These are phyloP conservation scores for Hemistola chrysoprasaria DNA, from an alignment of 2,888 invertebrate genomes.

Conservation along the genomic window DNA sequence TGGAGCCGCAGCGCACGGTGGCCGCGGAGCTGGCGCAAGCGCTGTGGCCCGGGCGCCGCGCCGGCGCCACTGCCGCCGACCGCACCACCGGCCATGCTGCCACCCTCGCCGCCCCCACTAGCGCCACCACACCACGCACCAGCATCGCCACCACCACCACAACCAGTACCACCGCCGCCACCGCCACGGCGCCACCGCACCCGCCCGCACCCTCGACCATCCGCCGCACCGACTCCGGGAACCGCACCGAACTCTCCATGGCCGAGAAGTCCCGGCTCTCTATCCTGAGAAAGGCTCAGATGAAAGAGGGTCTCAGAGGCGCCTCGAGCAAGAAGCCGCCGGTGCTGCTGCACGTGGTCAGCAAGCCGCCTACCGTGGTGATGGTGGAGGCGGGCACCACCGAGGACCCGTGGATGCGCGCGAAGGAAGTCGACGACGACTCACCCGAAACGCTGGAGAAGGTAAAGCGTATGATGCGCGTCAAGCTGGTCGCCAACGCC, in stretches of 20 bases:
- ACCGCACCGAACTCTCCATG: constrained; percentile 42
- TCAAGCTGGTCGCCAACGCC: constrained; percentile 55
- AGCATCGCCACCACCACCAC: neutral
- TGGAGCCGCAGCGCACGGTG: neutral
- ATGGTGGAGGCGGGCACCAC: constrained; percentile 55
- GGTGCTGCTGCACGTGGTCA: constrained; percentile 60
- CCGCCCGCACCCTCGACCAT: neutral
- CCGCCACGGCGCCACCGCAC: constrained; percentile 12
- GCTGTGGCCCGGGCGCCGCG: constrained; percentile 15
- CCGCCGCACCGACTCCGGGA: constrained; percentile 4
- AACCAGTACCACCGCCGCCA: constrained; percentile 8
- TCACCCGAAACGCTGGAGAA: constrained; percentile 44
- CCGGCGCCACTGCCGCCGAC: constrained; percentile 10
- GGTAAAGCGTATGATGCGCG: constrained; percentile 64
- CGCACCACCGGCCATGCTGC: constrained; percentile 16
- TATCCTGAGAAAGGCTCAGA: constrained; percentile 60
- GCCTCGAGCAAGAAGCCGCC: constrained; percentile 55
- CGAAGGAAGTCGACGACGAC: constrained; percentile 44
- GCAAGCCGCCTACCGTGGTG: constrained; percentile 53
- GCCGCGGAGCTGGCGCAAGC: constrained; percentile 1
- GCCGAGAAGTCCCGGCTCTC: constrained; percentile 66
- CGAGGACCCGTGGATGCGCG: constrained; percentile 39
- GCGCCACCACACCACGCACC: neutral
- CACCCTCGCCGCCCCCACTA: neutral
- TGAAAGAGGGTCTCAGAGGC: constrained; percentile 47